These are phyloP conservation scores for Calephelis nemesis DNA, from an alignment of 1,140 invertebrate species.

Conservation along the genomic window DNA sequence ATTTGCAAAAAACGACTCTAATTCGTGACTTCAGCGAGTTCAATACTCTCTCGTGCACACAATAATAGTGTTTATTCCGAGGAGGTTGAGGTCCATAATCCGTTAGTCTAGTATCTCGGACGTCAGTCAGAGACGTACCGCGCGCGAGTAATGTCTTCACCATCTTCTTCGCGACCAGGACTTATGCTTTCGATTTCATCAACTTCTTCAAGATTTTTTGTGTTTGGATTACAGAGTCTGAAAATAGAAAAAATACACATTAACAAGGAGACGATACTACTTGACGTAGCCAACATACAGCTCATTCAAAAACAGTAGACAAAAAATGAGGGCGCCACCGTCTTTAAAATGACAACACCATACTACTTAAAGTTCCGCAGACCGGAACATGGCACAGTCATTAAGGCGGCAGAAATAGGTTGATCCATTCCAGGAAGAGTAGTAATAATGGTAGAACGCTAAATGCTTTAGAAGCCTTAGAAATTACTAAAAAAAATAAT, in stretches of 20 bases:
- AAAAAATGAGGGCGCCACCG: too few relatives aligned
- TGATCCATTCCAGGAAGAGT: too few relatives aligned
- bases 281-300: too few relatives aligned
- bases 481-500: too few relatives aligned
- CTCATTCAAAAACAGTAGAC: too few relatives aligned
- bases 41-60: neutral
- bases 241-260: conserved; percentile 24
- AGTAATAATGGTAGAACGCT: too few relatives aligned
- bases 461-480: too few relatives aligned
- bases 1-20: neutral
- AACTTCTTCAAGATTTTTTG: conserved; percentile 73
- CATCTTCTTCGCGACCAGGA: conserved; percentile 58
- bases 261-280: neutral
- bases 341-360: too few relatives aligned
- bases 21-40: neutral
- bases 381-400: too few relatives aligned
- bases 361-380: too few relatives aligned
- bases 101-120: conserved; percentile 23
- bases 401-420: too few relatives aligned
- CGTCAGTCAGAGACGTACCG: conserved; percentile 64
- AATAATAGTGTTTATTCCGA: neutral
- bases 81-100: conserved; percentile 8
- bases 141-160: conserved; percentile 36
- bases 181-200: conserved; percentile 72
- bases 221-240: conserved; percentile 79